Conservation (phyloP, 2,113 vertebrate species). For the Falco punctatus region DNA sequence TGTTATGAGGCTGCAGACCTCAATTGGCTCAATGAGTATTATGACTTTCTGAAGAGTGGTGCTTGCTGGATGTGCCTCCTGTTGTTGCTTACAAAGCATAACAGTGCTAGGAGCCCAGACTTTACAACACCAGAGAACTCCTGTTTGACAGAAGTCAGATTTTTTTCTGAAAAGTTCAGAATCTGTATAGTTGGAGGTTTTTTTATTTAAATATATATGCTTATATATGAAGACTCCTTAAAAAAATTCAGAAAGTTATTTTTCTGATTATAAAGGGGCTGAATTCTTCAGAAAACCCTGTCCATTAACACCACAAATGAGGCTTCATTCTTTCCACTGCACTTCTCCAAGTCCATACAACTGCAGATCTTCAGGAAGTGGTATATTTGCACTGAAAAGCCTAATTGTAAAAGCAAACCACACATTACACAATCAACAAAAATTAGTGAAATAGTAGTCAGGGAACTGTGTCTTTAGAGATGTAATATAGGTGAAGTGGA, state of each 20-base stretch:
- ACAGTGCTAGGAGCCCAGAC: background rate
- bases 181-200: background rate
- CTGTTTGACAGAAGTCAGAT: background rate
- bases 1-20: background rate
- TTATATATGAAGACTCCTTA: background rate
- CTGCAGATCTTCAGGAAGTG: background rate
- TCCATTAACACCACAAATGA: background rate
- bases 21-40: background rate
- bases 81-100: background rate
- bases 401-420: background rate
- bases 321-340: background rate
- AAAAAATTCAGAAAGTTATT: background rate
- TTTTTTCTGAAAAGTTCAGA: background rate
- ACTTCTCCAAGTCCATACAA: background rate
- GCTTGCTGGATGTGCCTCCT: background rate
- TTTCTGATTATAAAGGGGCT: background rate
- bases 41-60: background rate
- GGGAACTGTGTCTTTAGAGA: background rate
- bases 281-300: background rate
- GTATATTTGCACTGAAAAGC: background rate
- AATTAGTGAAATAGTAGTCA: background rate
- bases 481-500: background rate
- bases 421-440: background rate
- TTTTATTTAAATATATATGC: background rate
- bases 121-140: background rate